Evolutionary conservation across 2,113 vertebrate species (phyloP), one percentile per base, ranked within the genome.

Genomic region (Ginglymostoma cirratum): DNA sequence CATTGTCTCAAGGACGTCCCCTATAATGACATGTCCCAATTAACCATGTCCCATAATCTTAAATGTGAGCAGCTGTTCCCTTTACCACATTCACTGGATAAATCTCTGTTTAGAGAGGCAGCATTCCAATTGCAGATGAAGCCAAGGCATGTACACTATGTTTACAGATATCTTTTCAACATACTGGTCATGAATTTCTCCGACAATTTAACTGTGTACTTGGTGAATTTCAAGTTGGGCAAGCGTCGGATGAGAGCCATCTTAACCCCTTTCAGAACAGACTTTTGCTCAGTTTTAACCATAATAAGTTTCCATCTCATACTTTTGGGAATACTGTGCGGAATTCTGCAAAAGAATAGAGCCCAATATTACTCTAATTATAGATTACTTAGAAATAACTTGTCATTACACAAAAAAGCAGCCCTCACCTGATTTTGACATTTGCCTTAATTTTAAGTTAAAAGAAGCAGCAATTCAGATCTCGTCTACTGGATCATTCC

Each of bases 301-400:
- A 70, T 95, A 95, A 95, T 52, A 95, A 48, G 94, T 95, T 72
- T 95, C 94, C 94, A 95, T 95, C 94, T 72, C 94, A 95, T 95
- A 95, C 66, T 95, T 95, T 95, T 48, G 94, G 94, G 94, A 76
- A 95, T 95, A 95, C 69, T 95, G 94, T 70, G 94, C 69, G 38
- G 69, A 69, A 72, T 72, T 95, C 94, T 95, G 94, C 67, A 95
- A 95, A 95, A 95, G 69, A 95, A 95, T 72, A 95, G 94, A 95
- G 94, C 94, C 69, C 94, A 95, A 95, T 95, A 95, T 95, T 95
- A 95, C 94, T 95, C 94, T 95, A 95, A 72, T 95, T 72, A 95
- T 95, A 95, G 94, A 90, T 61, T 52, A 90, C 48, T 90, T 90
- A 15, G 87, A 95, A 76, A 72, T 76, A 76, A 66, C n/a, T 72